phyloP scores from a whole-genome alignment of 2,888 invertebrate species.

The Calliopum simillimum region DNA sequence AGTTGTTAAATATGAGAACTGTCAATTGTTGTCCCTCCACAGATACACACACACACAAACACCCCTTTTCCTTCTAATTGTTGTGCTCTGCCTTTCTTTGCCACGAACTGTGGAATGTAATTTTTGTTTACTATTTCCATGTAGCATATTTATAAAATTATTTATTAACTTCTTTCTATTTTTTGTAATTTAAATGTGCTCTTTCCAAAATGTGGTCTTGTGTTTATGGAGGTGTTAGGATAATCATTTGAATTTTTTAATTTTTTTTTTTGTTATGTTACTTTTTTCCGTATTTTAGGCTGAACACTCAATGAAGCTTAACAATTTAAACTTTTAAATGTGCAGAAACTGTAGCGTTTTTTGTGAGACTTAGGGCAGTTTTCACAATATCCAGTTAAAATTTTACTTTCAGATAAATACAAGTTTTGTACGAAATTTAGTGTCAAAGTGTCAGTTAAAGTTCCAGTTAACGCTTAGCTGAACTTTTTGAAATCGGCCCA shows the following conservation, averaged over 20 bases:
- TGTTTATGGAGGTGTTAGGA: not conserved
- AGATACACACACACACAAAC: not conserved
- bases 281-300: too few relatives aligned
- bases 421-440: too few relatives aligned
- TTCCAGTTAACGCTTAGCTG: too few relatives aligned
- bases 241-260: not conserved
- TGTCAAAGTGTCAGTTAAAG: too few relatives aligned
- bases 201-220: slow-evolving; percentile 6
- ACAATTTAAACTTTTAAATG: too few relatives aligned
- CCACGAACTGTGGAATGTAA: not conserved
- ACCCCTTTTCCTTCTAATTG: not conserved
- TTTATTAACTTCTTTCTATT: slow-evolving; percentile 4
- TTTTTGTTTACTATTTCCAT: not conserved
- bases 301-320: too few relatives aligned
- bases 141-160: not conserved
- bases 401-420: too few relatives aligned
- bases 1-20: not conserved
- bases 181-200: slow-evolving; percentile 7
- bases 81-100: not conserved
- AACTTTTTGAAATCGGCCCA: too few relatives aligned
- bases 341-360: too few relatives aligned
- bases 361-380: too few relatives aligned
- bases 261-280: too few relatives aligned
- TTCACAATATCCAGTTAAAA: too few relatives aligned
- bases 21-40: not conserved